Conservation (phyloP, 2,113 vertebrate genomes). For the Psephotus haematonotus region DNA sequence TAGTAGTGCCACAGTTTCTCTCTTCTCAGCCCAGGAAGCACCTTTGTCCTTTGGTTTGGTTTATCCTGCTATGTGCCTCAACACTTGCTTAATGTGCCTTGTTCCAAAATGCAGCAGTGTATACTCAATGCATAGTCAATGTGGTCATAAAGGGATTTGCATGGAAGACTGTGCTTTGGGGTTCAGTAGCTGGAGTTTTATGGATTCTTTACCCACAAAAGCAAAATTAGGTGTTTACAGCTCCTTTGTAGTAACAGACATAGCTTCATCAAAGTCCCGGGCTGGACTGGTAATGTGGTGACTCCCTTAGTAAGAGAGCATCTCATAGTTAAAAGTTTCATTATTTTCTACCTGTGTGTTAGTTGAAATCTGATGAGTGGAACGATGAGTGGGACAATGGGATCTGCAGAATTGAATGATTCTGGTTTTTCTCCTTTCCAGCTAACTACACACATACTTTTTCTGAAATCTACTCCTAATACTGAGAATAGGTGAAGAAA, state of each 20-base stretch:
- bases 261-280: not conserved
- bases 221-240: not conserved
- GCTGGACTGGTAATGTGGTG: not conserved
- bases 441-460: not conserved
- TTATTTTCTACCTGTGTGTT: not conserved
- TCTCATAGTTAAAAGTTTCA: not conserved
- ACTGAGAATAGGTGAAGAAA: slow-evolving; percentile 23
- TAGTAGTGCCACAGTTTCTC: not conserved
- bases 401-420: not conserved
- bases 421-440: not conserved
- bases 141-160: not conserved
- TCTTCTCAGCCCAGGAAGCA: not conserved
- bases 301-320: not conserved
- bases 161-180: not conserved
- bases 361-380: not conserved
- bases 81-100: not conserved
- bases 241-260: not conserved
- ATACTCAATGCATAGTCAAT: not conserved
- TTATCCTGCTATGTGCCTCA: not conserved
- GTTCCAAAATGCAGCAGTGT: not conserved
- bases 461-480: slow-evolving; percentile 25
- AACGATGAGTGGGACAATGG: not conserved
- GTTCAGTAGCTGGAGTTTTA: not conserved
- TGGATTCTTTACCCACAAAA: not conserved
- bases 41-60: not conserved